phyloP scores from a whole-genome alignment of 2,113 vertebrate species.

The Cephalopterus ornatus region DNA sequence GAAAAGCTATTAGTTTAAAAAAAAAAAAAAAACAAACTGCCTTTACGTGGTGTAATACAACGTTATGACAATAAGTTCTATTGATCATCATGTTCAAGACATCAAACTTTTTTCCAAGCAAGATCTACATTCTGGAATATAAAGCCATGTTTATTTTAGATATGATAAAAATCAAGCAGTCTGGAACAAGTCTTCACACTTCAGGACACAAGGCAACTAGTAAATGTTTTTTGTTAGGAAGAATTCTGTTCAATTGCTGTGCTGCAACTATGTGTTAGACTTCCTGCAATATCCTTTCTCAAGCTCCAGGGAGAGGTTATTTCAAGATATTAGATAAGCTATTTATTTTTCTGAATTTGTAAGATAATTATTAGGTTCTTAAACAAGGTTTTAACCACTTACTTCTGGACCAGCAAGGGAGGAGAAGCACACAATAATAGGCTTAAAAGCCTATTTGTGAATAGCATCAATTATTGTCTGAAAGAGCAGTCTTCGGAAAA shows the following conservation, averaged over 20 bases:
- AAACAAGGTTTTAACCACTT: background rate
- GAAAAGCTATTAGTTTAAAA: background rate
- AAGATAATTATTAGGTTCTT: background rate
- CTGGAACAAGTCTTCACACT: background rate
- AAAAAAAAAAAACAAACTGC: background rate
- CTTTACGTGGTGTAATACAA: background rate
- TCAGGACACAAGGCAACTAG: background rate
- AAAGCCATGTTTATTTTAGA: background rate
- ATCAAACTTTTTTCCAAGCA: background rate
- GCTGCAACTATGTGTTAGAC: background rate
- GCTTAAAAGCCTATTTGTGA: background rate
- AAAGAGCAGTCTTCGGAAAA: background rate
- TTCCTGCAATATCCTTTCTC: background rate
- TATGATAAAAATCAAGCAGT: background rate
- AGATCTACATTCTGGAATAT: background rate
- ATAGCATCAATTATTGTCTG: background rate
- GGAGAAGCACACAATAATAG: background rate
- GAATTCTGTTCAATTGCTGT: background rate
- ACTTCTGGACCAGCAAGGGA: background rate
- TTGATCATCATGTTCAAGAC: background rate
- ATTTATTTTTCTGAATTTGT: background rate
- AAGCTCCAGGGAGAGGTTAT: background rate
- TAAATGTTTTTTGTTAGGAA: background rate
- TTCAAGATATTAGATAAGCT: background rate
- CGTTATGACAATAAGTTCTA: background rate